phyloP scores from a whole-genome alignment of 2,113 vertebrate species.

The Peromyscus leucopus region DNA sequence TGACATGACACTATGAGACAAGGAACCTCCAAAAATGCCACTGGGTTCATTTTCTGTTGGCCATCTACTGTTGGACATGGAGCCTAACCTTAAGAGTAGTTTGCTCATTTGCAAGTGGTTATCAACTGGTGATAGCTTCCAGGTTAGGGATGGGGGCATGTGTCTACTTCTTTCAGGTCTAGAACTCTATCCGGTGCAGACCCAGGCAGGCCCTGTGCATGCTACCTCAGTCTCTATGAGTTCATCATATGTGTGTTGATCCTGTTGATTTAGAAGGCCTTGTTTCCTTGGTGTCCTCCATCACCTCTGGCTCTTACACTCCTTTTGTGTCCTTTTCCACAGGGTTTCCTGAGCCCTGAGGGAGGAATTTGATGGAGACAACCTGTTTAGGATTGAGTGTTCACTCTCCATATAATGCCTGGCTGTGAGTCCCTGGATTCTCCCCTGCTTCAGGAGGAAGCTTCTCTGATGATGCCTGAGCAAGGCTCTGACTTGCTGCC shows the following conservation, averaged over 20 bases:
- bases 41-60: not conserved
- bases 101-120: not conserved
- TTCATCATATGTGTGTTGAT: not conserved
- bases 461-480: not conserved
- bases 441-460: not conserved
- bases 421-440: not conserved
- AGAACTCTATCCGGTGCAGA: not conserved
- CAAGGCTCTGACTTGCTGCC: not conserved
- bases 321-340: not conserved
- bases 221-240: not conserved
- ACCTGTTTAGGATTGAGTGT: not conserved
- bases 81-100: not conserved
- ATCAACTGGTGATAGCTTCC: not conserved
- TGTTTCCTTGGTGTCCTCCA: not conserved
- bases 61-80: no score
- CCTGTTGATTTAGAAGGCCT: not conserved
- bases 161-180: no score
- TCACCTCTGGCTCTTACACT: not conserved
- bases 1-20: not conserved
- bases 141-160: not conserved
- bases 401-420: not conserved
- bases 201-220: not conserved
- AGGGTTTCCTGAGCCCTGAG: not conserved
- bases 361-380: not conserved
- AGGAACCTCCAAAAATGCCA: not conserved